Base-by-base conservation (phyloP, 2,797 vertebrate genomes). In the Pagetopsis macropterus region DNA sequence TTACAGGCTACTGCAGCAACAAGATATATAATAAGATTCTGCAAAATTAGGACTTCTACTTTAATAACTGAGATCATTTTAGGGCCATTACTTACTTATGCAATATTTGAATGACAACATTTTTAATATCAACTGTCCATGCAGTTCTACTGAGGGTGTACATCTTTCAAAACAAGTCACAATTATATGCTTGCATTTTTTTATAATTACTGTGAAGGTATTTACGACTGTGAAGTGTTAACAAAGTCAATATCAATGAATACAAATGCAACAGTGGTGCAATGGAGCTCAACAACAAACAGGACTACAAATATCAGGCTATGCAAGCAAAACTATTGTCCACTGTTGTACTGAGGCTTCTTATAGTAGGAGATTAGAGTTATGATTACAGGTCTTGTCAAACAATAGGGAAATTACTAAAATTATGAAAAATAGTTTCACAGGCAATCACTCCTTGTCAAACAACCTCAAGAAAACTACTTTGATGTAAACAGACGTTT, bases 351-450 rank as follows among this genome's bases (percentile, higher is more conserved):
- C 13, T 55, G 55, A 4, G 50, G 23, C 15, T 59, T 27, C 52
- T 41, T 4, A 27, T 27, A 27, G 9, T 6, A 10, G 17, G 37
- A 45, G 8, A 31, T 9, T n/a, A 1, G n/a, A 31, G 19, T 31
- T 9, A 9, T 17, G 37, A 49, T 11, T 17, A 72, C 54, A 12
- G 11, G 15, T 15, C 54, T 64, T 15, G 23, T 58, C 31, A 59
- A 55, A 64, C 41, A 14, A 49, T 54, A 8, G 55, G 48, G 4
- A 54, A 40, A 67, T 44, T 4, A 59, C 1, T 66, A 55, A 55
- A 56, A 59, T 57, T 31, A 56, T n/a, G 21, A 72, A 70, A 40
- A 61, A 59, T 11, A 33, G 56, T 61, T 43, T 52, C 9, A 14
- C 4, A 13, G 16, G 62, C 58, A 60, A 65, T 27, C 16, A 15